Evolutionary conservation across 1,140 invertebrate species (phyloP).

Genomic region (Oncopodura yosiiana): DNA sequence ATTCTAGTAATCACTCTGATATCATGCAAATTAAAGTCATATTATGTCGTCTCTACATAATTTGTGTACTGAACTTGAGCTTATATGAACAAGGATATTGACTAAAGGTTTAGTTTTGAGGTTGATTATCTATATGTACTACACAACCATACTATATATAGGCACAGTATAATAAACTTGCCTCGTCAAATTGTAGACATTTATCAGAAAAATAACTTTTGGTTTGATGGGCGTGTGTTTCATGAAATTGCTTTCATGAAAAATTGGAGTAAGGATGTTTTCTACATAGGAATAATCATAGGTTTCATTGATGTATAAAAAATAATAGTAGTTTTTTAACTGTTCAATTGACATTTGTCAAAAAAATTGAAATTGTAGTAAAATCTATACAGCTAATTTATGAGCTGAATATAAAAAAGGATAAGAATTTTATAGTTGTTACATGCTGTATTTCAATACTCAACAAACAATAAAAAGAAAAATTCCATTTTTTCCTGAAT

Average conservation of each 20-base stretch:
- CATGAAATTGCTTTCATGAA: no score
- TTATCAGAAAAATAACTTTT: no score
- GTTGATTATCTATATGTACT: constrained; percentile 1
- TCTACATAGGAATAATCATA: constrained; percentile 12
- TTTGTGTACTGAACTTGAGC: background rate
- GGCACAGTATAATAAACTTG: no score
- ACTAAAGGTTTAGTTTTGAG: background rate
- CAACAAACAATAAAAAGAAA: background rate
- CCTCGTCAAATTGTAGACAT: no score
- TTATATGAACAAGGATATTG: background rate
- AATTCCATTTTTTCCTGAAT: constrained; percentile 16
- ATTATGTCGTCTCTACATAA: constrained; percentile 3
- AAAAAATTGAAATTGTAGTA: background rate
- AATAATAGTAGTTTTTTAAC: constrained; percentile 5
- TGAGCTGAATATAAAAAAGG: background rate
- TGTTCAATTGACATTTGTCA: constrained; percentile 23
- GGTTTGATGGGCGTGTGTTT: background rate
- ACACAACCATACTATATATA: no score
- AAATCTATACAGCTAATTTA: background rate
- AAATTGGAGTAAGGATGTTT: constrained; percentile 12
- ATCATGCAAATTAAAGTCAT: constrained; percentile 30
- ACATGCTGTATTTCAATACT: background rate
- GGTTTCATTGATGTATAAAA: constrained; percentile 28
- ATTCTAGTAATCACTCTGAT: constrained; percentile 6
- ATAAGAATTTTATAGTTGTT: background rate